Evolutionary conservation across 2,888 invertebrate genomes (phyloP).

Genomic region (Drosophila longiperda): DNA sequence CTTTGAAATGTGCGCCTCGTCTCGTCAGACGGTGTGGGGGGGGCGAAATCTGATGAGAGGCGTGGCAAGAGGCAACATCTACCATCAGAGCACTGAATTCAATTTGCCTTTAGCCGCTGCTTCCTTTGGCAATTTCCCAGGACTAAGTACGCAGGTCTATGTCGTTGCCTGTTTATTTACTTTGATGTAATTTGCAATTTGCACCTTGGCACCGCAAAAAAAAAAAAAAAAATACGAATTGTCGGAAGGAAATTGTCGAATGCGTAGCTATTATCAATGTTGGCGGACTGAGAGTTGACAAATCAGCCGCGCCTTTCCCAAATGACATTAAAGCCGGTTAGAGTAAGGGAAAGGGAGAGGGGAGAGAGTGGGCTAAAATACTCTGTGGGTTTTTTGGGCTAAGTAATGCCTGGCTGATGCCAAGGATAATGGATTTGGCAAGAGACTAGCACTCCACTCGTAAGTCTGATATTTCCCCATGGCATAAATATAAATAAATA

Average conservation of each 20-base stretch:
- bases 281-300: slow-evolving; percentile 61
- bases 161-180: slow-evolving; percentile 70
- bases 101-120: slow-evolving; percentile 74
- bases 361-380: background rate
- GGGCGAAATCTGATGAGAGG: slow-evolving; percentile 4
- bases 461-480: slow-evolving; percentile 62
- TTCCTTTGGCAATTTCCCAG: slow-evolving; percentile 56
- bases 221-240: slow-evolving; percentile 9
- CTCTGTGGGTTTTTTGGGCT: slow-evolving; percentile 26
- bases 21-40: background rate
- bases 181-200: slow-evolving; percentile 79
- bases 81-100: slow-evolving; percentile 72
- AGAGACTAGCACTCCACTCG: slow-evolving; percentile 37
- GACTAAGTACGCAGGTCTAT: slow-evolving; percentile 60
- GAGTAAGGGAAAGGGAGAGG: background rate
- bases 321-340: slow-evolving; percentile 57
- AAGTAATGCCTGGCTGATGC: slow-evolving; percentile 58
- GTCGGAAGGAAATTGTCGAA: slow-evolving; percentile 72
- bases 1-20: slow-evolving; percentile 61
- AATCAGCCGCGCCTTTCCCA: slow-evolving; percentile 65
- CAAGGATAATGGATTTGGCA: slow-evolving; percentile 58
- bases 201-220: slow-evolving; percentile 64
- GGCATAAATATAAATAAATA: slow-evolving; percentile 57
- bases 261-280: slow-evolving; percentile 65
- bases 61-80: slow-evolving; percentile 23